These are phyloP conservation scores for Tipula vernalis DNA, from an alignment of 2,888 invertebrate genomes.

Conservation along the genomic window DNA sequence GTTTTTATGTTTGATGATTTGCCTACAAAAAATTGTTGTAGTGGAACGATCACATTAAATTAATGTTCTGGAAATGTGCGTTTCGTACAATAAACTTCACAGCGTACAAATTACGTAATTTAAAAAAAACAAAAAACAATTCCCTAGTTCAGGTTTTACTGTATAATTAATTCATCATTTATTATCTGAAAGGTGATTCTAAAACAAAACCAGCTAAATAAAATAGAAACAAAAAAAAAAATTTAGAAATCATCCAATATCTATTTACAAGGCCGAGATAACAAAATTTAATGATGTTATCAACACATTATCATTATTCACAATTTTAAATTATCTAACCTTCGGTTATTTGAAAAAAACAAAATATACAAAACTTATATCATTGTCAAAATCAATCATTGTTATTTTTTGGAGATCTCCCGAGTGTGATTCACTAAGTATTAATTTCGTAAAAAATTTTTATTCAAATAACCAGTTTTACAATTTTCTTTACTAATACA, in stretches of 20 bases:
- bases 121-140: neutral
- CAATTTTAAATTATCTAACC: neutral
- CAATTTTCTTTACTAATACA: neutral
- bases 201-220: neutral
- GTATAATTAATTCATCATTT: neutral
- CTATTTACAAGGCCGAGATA: neutral
- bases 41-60: neutral
- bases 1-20: neutral
- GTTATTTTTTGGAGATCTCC: neutral
- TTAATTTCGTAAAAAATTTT: neutral
- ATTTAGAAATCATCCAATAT: too few species aligned
- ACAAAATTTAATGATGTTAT: neutral
- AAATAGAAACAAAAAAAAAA: neutral
- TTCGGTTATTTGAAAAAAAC: neutral
- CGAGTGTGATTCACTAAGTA: neutral
- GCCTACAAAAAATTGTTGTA: neutral
- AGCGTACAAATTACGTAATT: neutral
- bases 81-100: neutral
- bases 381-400: neutral
- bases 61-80: constrained; percentile 4
- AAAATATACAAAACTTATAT: neutral
- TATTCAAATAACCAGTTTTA: neutral
- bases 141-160: neutral
- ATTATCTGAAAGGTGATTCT: neutral
- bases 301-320: neutral